Conservation (phyloP, 2,888 invertebrate species). For the Aleiodes alternator region DNA sequence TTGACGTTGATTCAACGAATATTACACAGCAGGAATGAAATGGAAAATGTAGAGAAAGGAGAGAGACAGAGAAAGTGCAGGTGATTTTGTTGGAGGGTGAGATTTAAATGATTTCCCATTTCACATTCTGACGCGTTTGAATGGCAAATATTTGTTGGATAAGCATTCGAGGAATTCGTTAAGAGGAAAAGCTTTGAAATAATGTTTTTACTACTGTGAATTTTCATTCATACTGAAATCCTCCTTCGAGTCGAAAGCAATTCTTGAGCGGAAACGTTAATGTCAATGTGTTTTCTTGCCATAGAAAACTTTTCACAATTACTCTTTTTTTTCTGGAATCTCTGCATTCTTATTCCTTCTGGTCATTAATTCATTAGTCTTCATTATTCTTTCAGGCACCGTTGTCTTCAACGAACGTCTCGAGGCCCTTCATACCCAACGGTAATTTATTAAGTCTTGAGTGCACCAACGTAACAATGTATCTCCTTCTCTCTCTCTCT, state of each 20-base stretch:
- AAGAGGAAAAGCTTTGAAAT: not conserved
- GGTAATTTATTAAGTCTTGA: constrained; percentile 60
- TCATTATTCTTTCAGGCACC: constrained; percentile 50
- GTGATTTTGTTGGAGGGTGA: constrained; percentile 13
- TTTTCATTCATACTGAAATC: not conserved
- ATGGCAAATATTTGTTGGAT: constrained; percentile 62
- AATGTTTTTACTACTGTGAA: not conserved
- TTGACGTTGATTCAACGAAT: constrained; percentile 39
- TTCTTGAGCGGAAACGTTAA: too few relatives aligned
- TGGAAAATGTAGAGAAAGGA: constrained; percentile 5
- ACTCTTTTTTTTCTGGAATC: constrained; percentile 20
- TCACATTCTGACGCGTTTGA: constrained; percentile 56
- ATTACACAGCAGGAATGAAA: constrained; percentile 22
- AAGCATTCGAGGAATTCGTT: constrained; percentile 56
- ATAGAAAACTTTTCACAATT: constrained; percentile 41
- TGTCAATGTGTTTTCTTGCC: constrained; percentile 40
- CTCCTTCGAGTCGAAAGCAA: too few relatives aligned
- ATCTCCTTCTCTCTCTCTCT: constrained; percentile 38
- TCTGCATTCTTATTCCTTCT: constrained; percentile 8
- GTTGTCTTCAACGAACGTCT: constrained; percentile 32
- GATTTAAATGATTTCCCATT: constrained; percentile 50
- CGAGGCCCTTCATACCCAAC: constrained; percentile 46
- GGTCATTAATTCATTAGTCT: constrained; percentile 47
- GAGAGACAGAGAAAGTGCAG: not conserved
- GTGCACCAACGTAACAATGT: constrained; percentile 55